Base-by-base conservation (phyloP, 2,888 invertebrate genomes). In the Lithosia quadra region DNA sequence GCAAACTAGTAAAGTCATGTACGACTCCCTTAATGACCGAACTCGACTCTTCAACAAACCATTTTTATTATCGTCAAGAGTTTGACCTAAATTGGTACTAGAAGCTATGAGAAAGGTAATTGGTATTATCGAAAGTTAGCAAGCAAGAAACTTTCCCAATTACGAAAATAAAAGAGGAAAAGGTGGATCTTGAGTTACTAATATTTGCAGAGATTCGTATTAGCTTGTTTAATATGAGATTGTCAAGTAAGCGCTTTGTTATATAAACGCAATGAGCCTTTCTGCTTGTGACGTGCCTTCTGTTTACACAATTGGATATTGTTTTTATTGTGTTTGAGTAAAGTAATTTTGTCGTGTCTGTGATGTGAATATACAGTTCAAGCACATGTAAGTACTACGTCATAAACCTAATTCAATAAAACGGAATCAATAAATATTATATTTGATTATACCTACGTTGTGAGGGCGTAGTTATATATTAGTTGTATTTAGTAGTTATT, bases 81-180 rank as follows among this genome's bases (percentile, higher is more conserved):
- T 74, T 77, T 53, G 15, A 33, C 22, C 15, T 28, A 69, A 71
- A 74, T 80, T 70, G 64, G 67, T 65, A 70, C 28, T 65, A 56
- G 63, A 67, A 61, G 39, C 63, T 73, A 70, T 72, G 59, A 61
- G 62, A 63, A 72, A 67, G 63, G 63, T 81, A 75, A 84, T 80
- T 83, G 77, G 74, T 74, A 72, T 74, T 76, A 79, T 76, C 56
- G 64, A 74, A 70, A 78, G 65, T 77, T 69, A 73, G 56, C 60
- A 67, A 69, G 72, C 67, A 69, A 8, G 63, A 73, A 85, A 85
- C 75, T 85, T 85, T 64, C 34, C 67, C 71, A 78, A 77, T 79
- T 79, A 77, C 71, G 73, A 68, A 79, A 82, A 80, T 79, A 80
- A 75, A 78, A 65, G 68, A 64, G 69, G 61, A 60, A 65, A 67